phyloP scores from a whole-genome alignment of 2,888 invertebrate species.

The Caenorhabditis sp. region DNA sequence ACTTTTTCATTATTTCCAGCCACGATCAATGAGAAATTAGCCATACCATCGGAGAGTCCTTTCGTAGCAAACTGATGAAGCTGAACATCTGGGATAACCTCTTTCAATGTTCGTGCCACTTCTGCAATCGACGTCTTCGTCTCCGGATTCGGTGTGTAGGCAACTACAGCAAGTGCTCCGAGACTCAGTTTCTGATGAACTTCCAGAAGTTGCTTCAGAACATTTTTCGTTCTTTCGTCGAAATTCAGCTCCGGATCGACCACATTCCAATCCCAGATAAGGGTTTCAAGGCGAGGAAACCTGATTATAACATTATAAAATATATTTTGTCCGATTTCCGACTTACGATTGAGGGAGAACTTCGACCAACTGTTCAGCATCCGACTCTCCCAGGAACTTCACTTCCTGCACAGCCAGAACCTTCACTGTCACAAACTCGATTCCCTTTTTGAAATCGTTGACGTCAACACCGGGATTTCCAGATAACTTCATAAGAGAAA shows the following conservation, averaged over 20 bases:
- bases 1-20: constrained; percentile 58
- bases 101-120: constrained; percentile 52
- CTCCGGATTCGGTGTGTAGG: constrained; percentile 69
- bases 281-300: constrained; percentile 66
- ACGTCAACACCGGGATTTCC: constrained; percentile 65
- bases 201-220: constrained; percentile 53
- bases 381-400: constrained; percentile 59
- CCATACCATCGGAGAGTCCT: constrained; percentile 60
- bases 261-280: constrained; percentile 73
- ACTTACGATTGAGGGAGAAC: constrained; percentile 58
- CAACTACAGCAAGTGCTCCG: constrained; percentile 60
- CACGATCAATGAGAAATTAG: constrained; percentile 68
- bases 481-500: constrained; percentile 60
- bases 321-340: not conserved
- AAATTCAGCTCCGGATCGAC: constrained; percentile 68
- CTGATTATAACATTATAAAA: constrained; percentile 28
- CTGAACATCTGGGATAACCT: constrained; percentile 39
- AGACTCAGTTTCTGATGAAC: constrained; percentile 61
- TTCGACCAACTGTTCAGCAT: constrained; percentile 68
- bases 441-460: constrained; percentile 50
- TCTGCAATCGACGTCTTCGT: constrained; percentile 62
- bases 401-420: constrained; percentile 64
- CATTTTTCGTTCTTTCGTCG: constrained; percentile 61
- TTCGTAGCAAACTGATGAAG: constrained; percentile 64
- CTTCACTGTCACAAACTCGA: constrained; percentile 68